These are phyloP conservation scores for Aspidiotus rigidus DNA, from an alignment of 2,888 invertebrate species.

Conservation along the genomic window DNA sequence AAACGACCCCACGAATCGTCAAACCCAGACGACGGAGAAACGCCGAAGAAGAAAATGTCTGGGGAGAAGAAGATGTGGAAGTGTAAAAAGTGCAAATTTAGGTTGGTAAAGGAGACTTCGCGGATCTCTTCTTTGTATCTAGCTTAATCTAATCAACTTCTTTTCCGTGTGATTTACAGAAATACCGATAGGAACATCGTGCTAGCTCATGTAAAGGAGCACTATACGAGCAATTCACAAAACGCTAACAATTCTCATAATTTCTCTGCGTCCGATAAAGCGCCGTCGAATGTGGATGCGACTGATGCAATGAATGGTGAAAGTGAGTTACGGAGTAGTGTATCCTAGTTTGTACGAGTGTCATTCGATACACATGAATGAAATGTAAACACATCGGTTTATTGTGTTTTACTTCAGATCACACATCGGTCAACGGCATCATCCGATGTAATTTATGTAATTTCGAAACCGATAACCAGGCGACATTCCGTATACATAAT, in stretches of 20 bases:
- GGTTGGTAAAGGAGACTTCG: slow-evolving; percentile 47
- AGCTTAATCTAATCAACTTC: too few relatives aligned
- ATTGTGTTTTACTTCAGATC: slow-evolving; percentile 3
- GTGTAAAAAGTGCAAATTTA: slow-evolving; percentile 82
- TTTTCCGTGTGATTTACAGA: slow-evolving; percentile 42
- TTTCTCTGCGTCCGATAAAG: not conserved
- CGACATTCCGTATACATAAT: slow-evolving; percentile 14
- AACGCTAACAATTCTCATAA: slow-evolving; percentile 12
- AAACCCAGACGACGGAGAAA: slow-evolving; percentile 33
- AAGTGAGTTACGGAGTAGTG: too few relatives aligned
- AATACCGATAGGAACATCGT: slow-evolving; percentile 57
- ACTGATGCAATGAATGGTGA: too few relatives aligned
- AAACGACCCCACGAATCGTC: slow-evolving; percentile 40
- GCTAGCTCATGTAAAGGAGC: slow-evolving; percentile 56
- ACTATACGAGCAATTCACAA: slow-evolving; percentile 45
- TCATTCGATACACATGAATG: not conserved
- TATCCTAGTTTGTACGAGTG: too few relatives aligned
- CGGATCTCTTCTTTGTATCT: too few relatives aligned
- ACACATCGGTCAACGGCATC: slow-evolving; percentile 2
- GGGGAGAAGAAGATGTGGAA: slow-evolving; percentile 66
- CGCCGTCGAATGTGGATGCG: not conserved
- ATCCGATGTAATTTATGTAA: slow-evolving; percentile 20
- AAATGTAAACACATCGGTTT: not conserved
- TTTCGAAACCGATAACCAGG: slow-evolving; percentile 15
- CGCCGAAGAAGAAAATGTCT: slow-evolving; percentile 37